Conservation (phyloP, 2,113 vertebrate genomes). For the Macrotus californicus region DNA sequence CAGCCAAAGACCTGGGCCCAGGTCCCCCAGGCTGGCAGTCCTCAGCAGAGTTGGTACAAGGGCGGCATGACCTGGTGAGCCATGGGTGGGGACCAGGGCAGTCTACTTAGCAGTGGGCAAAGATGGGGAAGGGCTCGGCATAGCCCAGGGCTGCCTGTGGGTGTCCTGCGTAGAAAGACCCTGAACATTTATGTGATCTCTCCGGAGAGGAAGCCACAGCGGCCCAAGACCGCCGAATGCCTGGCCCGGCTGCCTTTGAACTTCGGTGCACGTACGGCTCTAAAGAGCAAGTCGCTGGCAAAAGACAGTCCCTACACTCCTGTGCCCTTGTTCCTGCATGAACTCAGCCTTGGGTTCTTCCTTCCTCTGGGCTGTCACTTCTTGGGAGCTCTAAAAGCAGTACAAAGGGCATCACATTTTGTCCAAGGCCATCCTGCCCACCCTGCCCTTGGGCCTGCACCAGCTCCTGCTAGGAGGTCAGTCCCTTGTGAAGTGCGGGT, state of each 20-base stretch:
- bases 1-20: background rate
- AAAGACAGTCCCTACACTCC: background rate
- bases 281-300: no score
- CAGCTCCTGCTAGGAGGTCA: background rate
- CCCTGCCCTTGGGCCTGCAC: background rate
- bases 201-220: background rate
- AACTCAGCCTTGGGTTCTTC: background rate
- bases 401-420: background rate
- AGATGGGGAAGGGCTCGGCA: background rate
- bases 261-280: accelerated
- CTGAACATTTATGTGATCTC: background rate
- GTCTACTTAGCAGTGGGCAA: background rate
- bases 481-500: background rate
- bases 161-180: background rate
- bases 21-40: accelerated
- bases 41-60: accelerated
- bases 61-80: background rate
- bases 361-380: background rate
- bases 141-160: background rate
- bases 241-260: background rate
- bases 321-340: background rate
- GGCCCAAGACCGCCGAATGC: background rate
- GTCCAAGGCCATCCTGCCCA: background rate
- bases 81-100: background rate
- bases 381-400: background rate